These are phyloP conservation scores for Nanorana parkeri DNA, from an alignment of 2,113 vertebrate species.

Conservation along the genomic window DNA sequence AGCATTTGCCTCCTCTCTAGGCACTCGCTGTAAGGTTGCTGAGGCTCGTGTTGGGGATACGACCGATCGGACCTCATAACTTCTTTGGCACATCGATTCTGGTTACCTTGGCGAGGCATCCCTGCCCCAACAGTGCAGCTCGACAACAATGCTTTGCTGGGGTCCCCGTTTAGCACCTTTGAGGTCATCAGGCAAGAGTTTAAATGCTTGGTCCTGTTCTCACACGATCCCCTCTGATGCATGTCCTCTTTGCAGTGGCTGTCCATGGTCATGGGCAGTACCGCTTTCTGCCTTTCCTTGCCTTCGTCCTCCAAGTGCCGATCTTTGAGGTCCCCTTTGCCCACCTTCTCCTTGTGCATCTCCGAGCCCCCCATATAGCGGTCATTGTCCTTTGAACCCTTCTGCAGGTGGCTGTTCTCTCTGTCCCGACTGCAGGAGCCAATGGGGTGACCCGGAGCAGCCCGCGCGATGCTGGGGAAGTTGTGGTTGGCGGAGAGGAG, in stretches of 20 bases:
- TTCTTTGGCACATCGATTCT: slow-evolving; percentile 79
- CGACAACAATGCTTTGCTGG: slow-evolving; percentile 76
- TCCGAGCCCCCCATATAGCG: slow-evolving; percentile 79
- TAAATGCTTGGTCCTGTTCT: slow-evolving; percentile 80
- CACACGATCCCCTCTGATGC: slow-evolving; percentile 68
- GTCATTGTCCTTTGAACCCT: slow-evolving; percentile 86
- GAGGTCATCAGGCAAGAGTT: slow-evolving; percentile 88
- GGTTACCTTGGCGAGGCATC: slow-evolving; percentile 70
- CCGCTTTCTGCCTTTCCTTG: slow-evolving; percentile 84
- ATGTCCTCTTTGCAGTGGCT: slow-evolving; percentile 80
- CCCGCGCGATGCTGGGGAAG: slow-evolving; percentile 85
- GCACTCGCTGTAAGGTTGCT: slow-evolving; percentile 87
- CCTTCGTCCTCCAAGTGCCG: slow-evolving; percentile 78
- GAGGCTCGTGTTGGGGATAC: slow-evolving; percentile 79
- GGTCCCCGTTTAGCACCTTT: slow-evolving; percentile 86
- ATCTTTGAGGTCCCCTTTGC: slow-evolving; percentile 82
- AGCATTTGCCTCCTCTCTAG: slow-evolving; percentile 88
- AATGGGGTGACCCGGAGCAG: slow-evolving; percentile 80
- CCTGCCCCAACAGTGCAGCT: slow-evolving; percentile 81
- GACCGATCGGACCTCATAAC: slow-evolving; percentile 63
- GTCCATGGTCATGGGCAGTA: slow-evolving; percentile 73
- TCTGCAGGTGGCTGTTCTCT: slow-evolving; percentile 78
- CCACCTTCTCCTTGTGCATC: slow-evolving; percentile 79
- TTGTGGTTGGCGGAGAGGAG: slow-evolving; percentile 87
- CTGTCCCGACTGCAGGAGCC: slow-evolving; percentile 89